These are phyloP conservation scores for Troides oblongomaculatus DNA, from an alignment of 2,888 invertebrate species.

Conservation along the genomic window DNA sequence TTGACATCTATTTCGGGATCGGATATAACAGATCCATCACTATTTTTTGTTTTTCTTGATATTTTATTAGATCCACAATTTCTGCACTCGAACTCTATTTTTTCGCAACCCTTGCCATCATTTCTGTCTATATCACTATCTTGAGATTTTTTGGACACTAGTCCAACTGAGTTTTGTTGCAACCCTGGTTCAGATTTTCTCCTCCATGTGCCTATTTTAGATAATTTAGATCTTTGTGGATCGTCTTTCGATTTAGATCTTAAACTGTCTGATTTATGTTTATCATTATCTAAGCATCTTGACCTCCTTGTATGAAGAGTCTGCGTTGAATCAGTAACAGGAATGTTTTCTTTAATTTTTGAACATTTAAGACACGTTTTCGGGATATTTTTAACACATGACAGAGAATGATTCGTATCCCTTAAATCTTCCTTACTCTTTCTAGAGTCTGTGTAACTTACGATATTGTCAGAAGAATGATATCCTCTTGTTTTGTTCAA, in stretches of 20 bases:
- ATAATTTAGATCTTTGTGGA: conserved; percentile 69
- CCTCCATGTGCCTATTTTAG: conserved; percentile 83
- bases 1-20: conserved; percentile 63
- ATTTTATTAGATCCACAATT: conserved; percentile 74
- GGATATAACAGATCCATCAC: conserved; percentile 56
- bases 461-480: conserved; percentile 72
- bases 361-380: conserved; percentile 75
- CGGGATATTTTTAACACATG: conserved; percentile 58
- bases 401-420: conserved; percentile 58
- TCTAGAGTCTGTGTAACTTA: conserved; percentile 57
- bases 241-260: conserved; percentile 76
- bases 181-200: conserved; percentile 87
- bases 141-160: conserved; percentile 58
- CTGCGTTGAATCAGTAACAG: conserved; percentile 54
- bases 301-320: conserved; percentile 59
- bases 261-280: conserved; percentile 64
- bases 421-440: conserved; percentile 65
- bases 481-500: conserved; percentile 69
- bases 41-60: conserved; percentile 52
- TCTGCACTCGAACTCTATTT: conserved; percentile 73
- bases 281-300: conserved; percentile 61
- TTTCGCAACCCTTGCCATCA: conserved; percentile 61
- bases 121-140: conserved; percentile 63
- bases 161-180: conserved; percentile 60
- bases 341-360: conserved; percentile 76